Conservation (phyloP, 2,888 invertebrate genomes). For the Actias luna region DNA sequence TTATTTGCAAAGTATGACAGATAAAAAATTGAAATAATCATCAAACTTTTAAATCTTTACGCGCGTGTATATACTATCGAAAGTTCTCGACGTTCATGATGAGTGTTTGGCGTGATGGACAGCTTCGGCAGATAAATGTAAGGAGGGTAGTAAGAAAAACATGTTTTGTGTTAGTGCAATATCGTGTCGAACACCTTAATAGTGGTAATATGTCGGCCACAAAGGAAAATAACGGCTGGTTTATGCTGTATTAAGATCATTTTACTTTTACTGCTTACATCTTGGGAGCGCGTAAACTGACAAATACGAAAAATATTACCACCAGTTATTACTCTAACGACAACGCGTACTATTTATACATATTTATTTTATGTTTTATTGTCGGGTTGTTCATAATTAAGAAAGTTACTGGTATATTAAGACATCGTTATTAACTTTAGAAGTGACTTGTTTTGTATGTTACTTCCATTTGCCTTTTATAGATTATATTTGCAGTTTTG, state of each 20-base stretch:
- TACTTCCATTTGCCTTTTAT: too few species aligned
- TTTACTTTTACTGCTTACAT: conserved; percentile 74
- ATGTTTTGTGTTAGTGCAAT: conserved; percentile 34
- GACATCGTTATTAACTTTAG: too few species aligned
- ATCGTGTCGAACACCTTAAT: conserved; percentile 47
- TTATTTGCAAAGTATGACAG: too few species aligned
- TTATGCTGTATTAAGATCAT: conserved; percentile 71
- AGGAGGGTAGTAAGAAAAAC: neutral
- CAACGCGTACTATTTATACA: conserved; percentile 21
- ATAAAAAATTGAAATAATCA: too few species aligned
- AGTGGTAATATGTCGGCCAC: conserved; percentile 44
- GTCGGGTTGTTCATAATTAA: neutral
- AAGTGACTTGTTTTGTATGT: too few species aligned
- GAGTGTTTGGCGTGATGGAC: neutral
- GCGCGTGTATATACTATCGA: too few species aligned
- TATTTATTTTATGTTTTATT: neutral
- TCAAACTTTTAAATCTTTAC: too few species aligned
- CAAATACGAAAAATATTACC: conserved; percentile 45
- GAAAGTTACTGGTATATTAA: neutral
- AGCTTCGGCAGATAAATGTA: neutral
- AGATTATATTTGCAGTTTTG: too few species aligned
- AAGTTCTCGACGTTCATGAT: neutral
- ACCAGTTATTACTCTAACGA: neutral
- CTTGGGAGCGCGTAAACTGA: conserved; percentile 63
- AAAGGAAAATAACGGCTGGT: conserved; percentile 41